Evolutionary conservation across 2,888 invertebrate genomes (phyloP), one percentile per base, ranked within the genome.

Genomic region (Drosophila koepferae): DNA sequence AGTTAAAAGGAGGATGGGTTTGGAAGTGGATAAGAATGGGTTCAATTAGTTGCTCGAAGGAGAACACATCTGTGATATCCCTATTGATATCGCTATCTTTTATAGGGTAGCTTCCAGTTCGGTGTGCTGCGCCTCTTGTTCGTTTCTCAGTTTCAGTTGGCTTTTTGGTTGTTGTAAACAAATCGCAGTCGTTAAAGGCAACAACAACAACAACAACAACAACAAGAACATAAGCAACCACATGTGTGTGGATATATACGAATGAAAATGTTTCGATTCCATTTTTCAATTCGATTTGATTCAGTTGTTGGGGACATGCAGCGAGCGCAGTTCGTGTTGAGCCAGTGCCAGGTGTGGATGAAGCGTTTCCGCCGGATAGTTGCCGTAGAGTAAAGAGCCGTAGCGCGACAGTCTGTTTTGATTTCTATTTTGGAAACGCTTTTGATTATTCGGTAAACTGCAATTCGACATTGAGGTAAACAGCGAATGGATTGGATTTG

Each of bases 101-200:
- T 40, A 48, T 43, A 73, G 78, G 16, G 74, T 12, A 74, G 2
- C 28, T 61, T 7, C 2, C 28, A 44, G 56, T 54, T 41, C 12
- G 9, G 34, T n/a, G n/a, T 34, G 34, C 55, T 38, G 12, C 10
- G 10, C 3, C 41, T 18, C 12, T 7, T 41, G 23, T 40, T 36
- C 49, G 38, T 61, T 64, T 58, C 59, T 43, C 56, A 49, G 56
- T 61, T 44, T 53, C 44, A 46, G 31, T 53, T 60, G 20, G 53
- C 41, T 8, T 34, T 65, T 63, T 67, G 63, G 59, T 77, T 84
- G 72, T 72, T 80, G 70, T 87, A 83, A 85, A 83, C 87, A 83
- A 83, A 80, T 67, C 51, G 68, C 67, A 28, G 46, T 43, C 48
- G 7, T 38, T 34, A 55, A 36, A 59, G 60, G 53, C 43, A 58